These are phyloP conservation scores for Brachyhypopomus occidentalis DNA, from an alignment of 2,113 vertebrate species.

Conservation along the genomic window DNA sequence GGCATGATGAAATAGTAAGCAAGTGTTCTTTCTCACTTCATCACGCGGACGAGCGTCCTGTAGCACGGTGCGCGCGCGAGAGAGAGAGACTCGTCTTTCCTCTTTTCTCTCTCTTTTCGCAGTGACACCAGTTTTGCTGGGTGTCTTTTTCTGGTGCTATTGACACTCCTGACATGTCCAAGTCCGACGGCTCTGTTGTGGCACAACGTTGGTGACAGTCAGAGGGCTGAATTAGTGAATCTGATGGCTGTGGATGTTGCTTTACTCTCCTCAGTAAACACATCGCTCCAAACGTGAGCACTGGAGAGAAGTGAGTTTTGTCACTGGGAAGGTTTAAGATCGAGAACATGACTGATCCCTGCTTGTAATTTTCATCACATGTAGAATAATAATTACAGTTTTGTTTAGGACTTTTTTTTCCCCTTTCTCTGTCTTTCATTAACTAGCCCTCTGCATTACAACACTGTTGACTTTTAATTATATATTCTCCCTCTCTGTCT, in stretches of 20 bases:
- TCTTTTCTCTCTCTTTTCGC: slow-evolving; percentile 1
- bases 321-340: too few species aligned
- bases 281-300: too few species aligned
- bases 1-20: slow-evolving; percentile 98
- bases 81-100: neutral
- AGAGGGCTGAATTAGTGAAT: neutral
- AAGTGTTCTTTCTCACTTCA: slow-evolving; percentile 93
- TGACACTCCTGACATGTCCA: neutral
- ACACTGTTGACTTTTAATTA: slow-evolving; percentile 42
- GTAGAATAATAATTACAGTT: too few species aligned
- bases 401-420: too few species aligned
- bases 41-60: slow-evolving; percentile 67
- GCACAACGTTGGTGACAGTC: neutral
- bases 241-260: too few species aligned
- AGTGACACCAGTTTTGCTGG: slow-evolving; percentile 12
- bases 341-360: too few species aligned
- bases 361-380: too few species aligned
- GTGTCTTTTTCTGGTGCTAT: neutral
- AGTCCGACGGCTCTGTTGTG: neutral
- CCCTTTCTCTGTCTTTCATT: neutral
- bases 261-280: too few species aligned
- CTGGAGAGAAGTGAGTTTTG: too few species aligned
- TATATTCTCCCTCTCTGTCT: slow-evolving; percentile 21
- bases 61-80: slow-evolving; percentile 9
- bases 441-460: neutral